phyloP scores from a whole-genome alignment of 1,140 invertebrate species.

The Trinorchestia longiramus region DNA sequence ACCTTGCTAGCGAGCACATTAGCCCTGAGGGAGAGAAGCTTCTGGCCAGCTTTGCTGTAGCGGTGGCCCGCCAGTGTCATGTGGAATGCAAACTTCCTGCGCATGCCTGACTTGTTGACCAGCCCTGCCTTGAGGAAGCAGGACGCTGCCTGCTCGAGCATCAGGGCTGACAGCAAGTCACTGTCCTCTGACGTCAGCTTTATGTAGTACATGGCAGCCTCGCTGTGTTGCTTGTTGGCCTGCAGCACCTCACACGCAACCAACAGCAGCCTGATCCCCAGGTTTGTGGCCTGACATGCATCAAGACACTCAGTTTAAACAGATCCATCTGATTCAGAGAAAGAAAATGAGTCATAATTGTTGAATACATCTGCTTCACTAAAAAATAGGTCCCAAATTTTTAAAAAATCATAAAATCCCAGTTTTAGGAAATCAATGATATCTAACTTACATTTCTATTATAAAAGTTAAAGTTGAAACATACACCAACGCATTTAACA shows the following conservation, averaged over 20 bases:
- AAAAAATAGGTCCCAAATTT: no score
- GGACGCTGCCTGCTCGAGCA: slow-evolving; percentile 95
- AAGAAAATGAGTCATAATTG: no score
- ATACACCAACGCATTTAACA: no score
- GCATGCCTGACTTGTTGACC: slow-evolving; percentile 77
- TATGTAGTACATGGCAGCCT: slow-evolving; percentile 93
- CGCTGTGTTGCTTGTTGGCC: slow-evolving; percentile 80
- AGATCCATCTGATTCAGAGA: no score
- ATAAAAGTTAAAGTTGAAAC: no score
- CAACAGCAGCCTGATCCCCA: slow-evolving; percentile 90
- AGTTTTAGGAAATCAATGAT: no score
- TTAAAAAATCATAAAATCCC: no score
- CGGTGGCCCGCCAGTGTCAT: slow-evolving; percentile 94
- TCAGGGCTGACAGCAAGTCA: slow-evolving; percentile 82
- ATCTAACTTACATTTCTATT: no score
- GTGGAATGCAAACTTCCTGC: slow-evolving; percentile 96
- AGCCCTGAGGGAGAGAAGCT: slow-evolving; percentile 88
- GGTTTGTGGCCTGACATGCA: slow-evolving; percentile 69
- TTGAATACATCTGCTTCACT: no score
- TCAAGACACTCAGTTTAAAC: no score
- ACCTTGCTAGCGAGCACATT: slow-evolving; percentile 82
- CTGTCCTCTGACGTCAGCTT: slow-evolving; percentile 96
- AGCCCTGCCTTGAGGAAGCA: slow-evolving; percentile 81
- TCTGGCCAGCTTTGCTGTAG: slow-evolving; percentile 89
- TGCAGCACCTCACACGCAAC: slow-evolving; percentile 89